Base-by-base conservation (phyloP, 2,888 invertebrate species). In the Eumacrocentrus americanus region DNA sequence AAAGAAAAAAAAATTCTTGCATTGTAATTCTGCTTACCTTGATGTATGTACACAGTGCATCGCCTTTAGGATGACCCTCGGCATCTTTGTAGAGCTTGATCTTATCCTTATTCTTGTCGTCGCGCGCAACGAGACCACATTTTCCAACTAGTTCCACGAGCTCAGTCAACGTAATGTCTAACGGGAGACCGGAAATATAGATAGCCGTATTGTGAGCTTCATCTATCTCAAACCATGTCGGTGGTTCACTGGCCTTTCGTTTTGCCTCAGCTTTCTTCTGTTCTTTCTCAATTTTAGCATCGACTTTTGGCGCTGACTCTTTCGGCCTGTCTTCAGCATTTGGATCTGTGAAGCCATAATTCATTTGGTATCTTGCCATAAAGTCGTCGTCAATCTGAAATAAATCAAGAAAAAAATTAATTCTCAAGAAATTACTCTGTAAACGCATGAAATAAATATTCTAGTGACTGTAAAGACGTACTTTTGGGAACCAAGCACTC, bases 401-500 rank as follows among this genome's bases (percentile, higher is more conserved):
- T 47, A 12, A 35, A 61, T 34, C 40, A 60, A 20, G 47, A 25
- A 25, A 29, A 18, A 14, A 38, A 48, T 18, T 11, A 42, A 48
- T 34, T 42, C 38, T 34, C 3, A 23, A n/a, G 14, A 1, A 47
- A 47, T 12, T n/a, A 9, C 40, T 16, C 4, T 29, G 9, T 47
- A 38, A 53, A 35, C 3, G 11, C n/a, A 34, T 35, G 34, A 58
- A 34, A 37, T 50, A 58, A 40, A 38, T 29, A 50, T 42, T 23
- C 16, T 44, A 20, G 29, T 29, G 3, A 29, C 29, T 58, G 9
- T 2, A 14, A 53, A 56, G 37, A 20, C 5, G 1, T 54, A 87
- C 86, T 86, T 94, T 95, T 0, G 98, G 98, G 82, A 98, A 92
- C 97, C 98, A 99, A 3, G 96, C 97, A 74, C 88, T 91, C 79